Conservation (phyloP, 2,113 vertebrate species). For the Alaudala cheleensis region DNA sequence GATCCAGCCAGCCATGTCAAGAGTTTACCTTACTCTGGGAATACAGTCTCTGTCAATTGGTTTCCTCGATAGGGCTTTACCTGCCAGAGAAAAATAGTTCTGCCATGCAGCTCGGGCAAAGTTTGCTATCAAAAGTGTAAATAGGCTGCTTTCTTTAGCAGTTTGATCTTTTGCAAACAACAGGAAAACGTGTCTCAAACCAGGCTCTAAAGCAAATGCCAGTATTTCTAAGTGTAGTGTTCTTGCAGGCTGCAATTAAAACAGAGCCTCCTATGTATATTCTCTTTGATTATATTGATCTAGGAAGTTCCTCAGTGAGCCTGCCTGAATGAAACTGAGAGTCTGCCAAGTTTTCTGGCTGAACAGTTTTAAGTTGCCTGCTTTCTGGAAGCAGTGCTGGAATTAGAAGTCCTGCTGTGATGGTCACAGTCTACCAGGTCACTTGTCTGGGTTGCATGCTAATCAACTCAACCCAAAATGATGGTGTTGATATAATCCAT, state of each 20-base stretch:
- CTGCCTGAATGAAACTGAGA: not conserved
- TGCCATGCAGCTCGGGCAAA: not conserved
- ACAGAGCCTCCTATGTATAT: not conserved
- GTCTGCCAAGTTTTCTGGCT: not conserved
- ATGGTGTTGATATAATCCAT: not conserved
- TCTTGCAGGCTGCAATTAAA: not conserved
- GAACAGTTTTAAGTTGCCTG: not conserved
- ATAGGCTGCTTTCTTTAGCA: not conserved
- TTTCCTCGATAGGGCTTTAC: not conserved
- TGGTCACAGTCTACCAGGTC: not conserved
- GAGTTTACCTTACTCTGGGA: not conserved
- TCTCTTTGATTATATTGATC: constrained; percentile 38
- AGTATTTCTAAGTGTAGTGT: not conserved
- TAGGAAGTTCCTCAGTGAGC: not conserved
- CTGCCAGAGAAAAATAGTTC: not conserved
- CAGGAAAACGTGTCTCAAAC: not conserved
- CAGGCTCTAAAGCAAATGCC: not conserved
- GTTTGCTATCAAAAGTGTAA: not conserved
- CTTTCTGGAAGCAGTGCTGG: not conserved
- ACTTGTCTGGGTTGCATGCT: not conserved
- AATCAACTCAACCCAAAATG: not conserved
- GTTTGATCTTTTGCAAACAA: not conserved
- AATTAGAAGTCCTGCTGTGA: not conserved
- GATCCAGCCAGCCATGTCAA: not conserved
- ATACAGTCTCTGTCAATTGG: not conserved